A percentile compares a stretch with the other conserved stretches of the same genome.
These are phyloP conservation scores for Trissolcus basalis DNA, from an alignment of 1,140 invertebrate genomes.

Conservation along the genomic window DNA sequence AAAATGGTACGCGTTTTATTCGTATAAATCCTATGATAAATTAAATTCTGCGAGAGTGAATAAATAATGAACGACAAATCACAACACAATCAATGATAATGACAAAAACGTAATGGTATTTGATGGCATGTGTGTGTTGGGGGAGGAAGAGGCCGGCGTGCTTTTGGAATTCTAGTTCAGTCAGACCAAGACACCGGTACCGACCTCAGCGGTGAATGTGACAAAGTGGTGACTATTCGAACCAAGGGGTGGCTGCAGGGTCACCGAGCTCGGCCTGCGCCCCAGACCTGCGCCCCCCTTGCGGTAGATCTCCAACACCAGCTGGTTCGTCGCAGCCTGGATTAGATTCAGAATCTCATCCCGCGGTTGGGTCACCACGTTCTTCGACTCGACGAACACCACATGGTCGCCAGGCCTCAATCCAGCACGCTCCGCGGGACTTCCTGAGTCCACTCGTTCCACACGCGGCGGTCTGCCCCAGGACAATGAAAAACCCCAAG, in stretches of 20 bases:
- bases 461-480: slow-evolving; percentile 93
- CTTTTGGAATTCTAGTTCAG: neutral
- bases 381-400: slow-evolving; percentile 89
- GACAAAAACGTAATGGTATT: neutral
- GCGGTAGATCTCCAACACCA: slow-evolving; percentile 87
- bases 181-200: slow-evolving; percentile 79
- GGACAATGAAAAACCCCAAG: slow-evolving; percentile 87
- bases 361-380: slow-evolving; percentile 87
- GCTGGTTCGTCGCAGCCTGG: slow-evolving; percentile 83
- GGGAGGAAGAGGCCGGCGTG: slow-evolving; percentile 23
- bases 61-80: slow-evolving; percentile 51
- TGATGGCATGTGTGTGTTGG: neutral
- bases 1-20: slow-evolving; percentile 50
- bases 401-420: slow-evolving; percentile 89
- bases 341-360: slow-evolving; percentile 88
- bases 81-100: slow-evolving; percentile 52
- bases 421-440: slow-evolving; percentile 87
- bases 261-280: slow-evolving; percentile 67
- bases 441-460: slow-evolving; percentile 87
- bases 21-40: slow-evolving; percentile 33
- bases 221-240: slow-evolving; percentile 82
- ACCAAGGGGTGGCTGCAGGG: slow-evolving; percentile 61
- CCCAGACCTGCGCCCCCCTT: slow-evolving; percentile 66
- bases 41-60: slow-evolving; percentile 31
- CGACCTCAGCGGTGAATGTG: slow-evolving; percentile 90